Percentiles rank a stretch among this genome's conserved stretches.
Evolutionary conservation across 2,113 vertebrate genomes (phyloP).

Genomic region (Pogona vitticeps): DNA sequence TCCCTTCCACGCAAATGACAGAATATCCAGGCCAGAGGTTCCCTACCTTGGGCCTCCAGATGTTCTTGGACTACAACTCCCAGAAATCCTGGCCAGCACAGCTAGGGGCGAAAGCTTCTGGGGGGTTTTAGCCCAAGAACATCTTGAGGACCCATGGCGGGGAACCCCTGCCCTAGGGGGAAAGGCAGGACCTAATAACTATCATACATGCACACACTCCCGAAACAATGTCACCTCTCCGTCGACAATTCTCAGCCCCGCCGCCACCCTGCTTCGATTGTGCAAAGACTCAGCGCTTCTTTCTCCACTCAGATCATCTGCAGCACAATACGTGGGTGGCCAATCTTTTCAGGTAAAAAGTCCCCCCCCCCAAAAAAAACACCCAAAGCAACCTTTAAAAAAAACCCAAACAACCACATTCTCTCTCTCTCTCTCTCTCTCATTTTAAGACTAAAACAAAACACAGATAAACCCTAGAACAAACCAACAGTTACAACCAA

Average conservation of each 20-base stretch:
- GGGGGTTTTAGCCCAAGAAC: too few species aligned
- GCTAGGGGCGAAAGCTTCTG: too few species aligned
- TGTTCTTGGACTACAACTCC: too few species aligned
- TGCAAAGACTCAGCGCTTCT: not conserved
- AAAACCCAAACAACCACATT: not conserved
- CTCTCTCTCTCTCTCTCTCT: not conserved
- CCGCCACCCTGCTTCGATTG: constrained; percentile 22
- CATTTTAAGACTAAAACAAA: constrained; percentile 37
- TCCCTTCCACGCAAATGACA: constrained; percentile 41
- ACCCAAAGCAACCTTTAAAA: not conserved
- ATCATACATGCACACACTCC: constrained; percentile 49
- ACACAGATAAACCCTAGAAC: constrained; percentile 84
- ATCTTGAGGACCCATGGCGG: too few species aligned
- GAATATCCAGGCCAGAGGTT: not conserved
- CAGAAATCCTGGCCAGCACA: too few species aligned
- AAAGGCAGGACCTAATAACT: constrained; percentile 51
- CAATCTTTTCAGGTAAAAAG: constrained; percentile 27
- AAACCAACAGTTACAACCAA: constrained; percentile 84
- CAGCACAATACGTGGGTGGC: constrained; percentile 65
- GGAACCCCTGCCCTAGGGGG: constrained; percentile 49
- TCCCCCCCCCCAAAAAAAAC: too few species aligned
- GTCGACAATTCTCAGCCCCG: constrained; percentile 34
- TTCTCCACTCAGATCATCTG: constrained; percentile 47
- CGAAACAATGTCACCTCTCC: constrained; percentile 63
- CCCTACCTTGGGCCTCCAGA: too few species aligned